phyloP scores from a whole-genome alignment of 2,888 invertebrate species.

The Latrodectus elegans region DNA sequence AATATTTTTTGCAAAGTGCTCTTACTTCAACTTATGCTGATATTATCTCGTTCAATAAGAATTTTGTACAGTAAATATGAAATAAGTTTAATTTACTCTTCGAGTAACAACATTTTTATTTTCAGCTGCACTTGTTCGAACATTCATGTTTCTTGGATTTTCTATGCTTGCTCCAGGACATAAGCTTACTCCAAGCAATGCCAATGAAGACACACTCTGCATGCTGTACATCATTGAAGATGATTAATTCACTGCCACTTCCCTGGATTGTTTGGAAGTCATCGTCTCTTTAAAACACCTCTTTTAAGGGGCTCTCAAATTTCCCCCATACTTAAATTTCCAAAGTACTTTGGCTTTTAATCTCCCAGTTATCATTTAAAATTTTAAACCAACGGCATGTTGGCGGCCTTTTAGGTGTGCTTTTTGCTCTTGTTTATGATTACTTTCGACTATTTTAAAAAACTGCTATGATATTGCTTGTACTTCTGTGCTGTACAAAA shows the following conservation, averaged over 20 bases:
- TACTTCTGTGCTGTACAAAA: neutral
- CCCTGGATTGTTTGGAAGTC: constrained; percentile 52
- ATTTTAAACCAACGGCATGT: constrained; percentile 1
- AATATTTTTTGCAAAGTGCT: too few relatives aligned
- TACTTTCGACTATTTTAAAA: too few relatives aligned
- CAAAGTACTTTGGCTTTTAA: constrained; percentile 67
- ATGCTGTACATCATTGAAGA: constrained; percentile 77
- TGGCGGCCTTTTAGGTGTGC: constrained; percentile 28
- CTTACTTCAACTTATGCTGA: too few relatives aligned
- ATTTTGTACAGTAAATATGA: too few relatives aligned
- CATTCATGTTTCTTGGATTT: constrained; percentile 98
- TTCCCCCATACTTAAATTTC: constrained; percentile 58
- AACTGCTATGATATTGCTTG: neutral
- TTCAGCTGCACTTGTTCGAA: constrained; percentile 87
- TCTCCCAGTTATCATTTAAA: constrained; percentile 4
- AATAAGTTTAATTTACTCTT: too few relatives aligned
- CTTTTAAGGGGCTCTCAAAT: constrained; percentile 56
- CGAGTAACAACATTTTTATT: constrained; percentile 63
- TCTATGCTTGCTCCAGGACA: constrained; percentile 88
- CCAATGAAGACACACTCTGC: constrained; percentile 79
- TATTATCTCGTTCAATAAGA: too few relatives aligned
- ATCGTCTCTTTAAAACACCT: constrained; percentile 29
- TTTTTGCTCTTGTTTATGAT: too few relatives aligned
- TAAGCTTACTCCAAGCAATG: constrained; percentile 82
- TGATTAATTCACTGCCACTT: constrained; percentile 14